A percentile compares a stretch with the other conserved stretches of the same genome.
phyloP scores from a whole-genome alignment of 2,113 vertebrate genomes.

The Erpornis zantholeuca region DNA sequence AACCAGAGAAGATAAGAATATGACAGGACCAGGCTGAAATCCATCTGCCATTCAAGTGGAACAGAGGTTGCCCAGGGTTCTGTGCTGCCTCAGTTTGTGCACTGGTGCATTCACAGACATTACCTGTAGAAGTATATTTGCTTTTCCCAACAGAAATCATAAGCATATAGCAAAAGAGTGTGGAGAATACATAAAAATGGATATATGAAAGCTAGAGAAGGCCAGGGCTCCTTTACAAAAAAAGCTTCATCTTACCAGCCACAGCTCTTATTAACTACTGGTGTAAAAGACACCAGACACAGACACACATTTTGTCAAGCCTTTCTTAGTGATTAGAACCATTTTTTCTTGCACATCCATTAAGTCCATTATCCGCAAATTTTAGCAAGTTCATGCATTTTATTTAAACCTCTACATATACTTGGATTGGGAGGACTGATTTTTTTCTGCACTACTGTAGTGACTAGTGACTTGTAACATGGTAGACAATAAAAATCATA shows the following conservation, averaged over 20 bases:
- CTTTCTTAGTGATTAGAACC: not conserved
- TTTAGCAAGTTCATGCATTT: not conserved
- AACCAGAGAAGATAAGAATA: not conserved
- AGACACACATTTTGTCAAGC: fast-evolving
- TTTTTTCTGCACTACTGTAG: not conserved
- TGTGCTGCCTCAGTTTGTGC: not conserved
- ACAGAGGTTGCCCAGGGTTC: not conserved
- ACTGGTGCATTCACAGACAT: not conserved
- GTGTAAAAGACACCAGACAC: not conserved
- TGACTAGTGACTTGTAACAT: not conserved
- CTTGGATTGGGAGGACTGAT: not conserved
- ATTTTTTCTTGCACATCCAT: not conserved
- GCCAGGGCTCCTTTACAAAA: not conserved
- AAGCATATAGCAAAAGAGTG: not conserved
- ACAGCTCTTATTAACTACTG: not conserved
- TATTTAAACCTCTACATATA: not conserved
- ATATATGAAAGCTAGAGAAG: not conserved
- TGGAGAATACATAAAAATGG: not conserved
- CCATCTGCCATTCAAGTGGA: not conserved
- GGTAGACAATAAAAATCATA: not conserved
- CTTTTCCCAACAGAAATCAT: not conserved
- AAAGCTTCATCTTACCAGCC: not conserved
- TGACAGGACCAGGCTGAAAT: not conserved
- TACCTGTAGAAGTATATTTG: not conserved
- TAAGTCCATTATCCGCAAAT: not conserved